Percentiles rank a stretch among this genome's conserved stretches.
These are phyloP conservation scores for Mastomys natalensis DNA, from an alignment of 2,113 vertebrate genomes.

Conservation along the genomic window DNA sequence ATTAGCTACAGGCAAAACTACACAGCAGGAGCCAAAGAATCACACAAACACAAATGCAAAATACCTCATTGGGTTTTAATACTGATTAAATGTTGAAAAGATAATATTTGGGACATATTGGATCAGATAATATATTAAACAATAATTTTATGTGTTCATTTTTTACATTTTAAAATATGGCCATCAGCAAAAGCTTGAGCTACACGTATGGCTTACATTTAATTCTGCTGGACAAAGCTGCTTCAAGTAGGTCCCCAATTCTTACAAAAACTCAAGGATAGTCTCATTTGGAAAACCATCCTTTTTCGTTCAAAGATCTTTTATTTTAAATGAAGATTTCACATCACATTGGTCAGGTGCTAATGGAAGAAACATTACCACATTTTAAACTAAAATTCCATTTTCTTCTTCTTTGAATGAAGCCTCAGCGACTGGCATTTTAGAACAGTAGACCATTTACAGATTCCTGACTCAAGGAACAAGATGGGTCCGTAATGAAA, in stretches of 20 bases:
- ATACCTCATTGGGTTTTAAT: not conserved
- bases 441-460: not conserved
- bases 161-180: not conserved
- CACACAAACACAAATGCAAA: not conserved
- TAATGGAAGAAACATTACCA: not conserved
- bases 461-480: not conserved
- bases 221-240: not conserved
- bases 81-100: not conserved
- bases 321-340: not conserved
- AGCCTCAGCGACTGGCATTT: not conserved
- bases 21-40: not conserved
- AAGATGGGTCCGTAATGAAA: not conserved
- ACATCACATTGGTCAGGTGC: not conserved
- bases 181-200: slow-evolving; percentile 5
- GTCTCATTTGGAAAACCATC: not conserved
- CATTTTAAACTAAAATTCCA: slow-evolving; percentile 47
- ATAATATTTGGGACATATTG: not conserved
- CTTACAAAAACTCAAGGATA: slow-evolving; percentile 17
- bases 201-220: not conserved
- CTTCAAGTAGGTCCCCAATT: slow-evolving; percentile 41
- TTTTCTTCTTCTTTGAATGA: slow-evolving; percentile 14
- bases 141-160: not conserved
- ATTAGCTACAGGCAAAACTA: not conserved
- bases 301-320: slow-evolving; percentile 25
- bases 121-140: slow-evolving; percentile 3